Conservation (phyloP, 2,113 vertebrate genomes). For the Alligator mississippiensis region DNA sequence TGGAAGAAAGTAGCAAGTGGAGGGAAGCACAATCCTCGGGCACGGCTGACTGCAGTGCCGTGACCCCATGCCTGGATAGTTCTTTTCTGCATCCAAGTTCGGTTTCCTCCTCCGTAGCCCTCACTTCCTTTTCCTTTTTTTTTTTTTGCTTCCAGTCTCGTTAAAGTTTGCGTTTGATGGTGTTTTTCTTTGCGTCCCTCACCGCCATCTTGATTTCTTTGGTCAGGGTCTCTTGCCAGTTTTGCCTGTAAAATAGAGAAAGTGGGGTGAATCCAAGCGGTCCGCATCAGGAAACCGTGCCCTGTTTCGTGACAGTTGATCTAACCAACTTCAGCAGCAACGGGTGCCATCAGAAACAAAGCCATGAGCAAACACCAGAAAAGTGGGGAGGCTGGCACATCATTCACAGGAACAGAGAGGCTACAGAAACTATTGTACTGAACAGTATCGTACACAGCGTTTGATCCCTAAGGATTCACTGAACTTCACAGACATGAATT, state of each 20-base stretch:
- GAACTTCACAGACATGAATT: neutral
- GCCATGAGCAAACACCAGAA: neutral
- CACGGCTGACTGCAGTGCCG: neutral
- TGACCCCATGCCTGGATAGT: neutral
- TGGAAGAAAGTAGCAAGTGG: neutral
- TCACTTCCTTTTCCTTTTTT: neutral
- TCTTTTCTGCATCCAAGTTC: neutral
- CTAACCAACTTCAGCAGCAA: neutral
- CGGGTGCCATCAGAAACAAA: neutral
- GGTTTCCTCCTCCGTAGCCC: constrained; percentile 39
- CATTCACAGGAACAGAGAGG: neutral
- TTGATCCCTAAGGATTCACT: neutral
- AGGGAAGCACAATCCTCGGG: neutral
- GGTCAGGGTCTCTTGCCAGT: constrained; percentile 86
- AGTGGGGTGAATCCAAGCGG: neutral
- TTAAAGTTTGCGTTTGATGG: constrained; percentile 16
- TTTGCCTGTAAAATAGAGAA: constrained; percentile 75
- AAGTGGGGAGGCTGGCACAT: neutral
- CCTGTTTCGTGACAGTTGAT: neutral
- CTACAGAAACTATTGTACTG: neutral
- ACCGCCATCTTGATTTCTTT: constrained; percentile 89
- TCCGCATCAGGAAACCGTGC: neutral
- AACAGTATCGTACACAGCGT: neutral
- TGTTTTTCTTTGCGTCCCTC: constrained; percentile 71
- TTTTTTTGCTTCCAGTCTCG: neutral